Evolutionary conservation across 2,113 vertebrate species (phyloP).

Genomic region (Lonchura striata): DNA sequence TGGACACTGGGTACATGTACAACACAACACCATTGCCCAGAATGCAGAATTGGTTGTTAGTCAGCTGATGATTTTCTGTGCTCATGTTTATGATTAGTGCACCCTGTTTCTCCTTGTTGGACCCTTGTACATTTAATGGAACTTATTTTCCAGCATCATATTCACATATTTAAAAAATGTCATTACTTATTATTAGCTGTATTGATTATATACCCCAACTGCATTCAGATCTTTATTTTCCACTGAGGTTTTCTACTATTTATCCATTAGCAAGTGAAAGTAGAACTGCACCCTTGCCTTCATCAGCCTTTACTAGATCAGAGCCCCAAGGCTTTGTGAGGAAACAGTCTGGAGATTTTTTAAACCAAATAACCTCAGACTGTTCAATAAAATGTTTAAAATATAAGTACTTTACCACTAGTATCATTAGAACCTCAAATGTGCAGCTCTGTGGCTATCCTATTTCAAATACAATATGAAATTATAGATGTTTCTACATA

Average conservation of each 20-base stretch:
- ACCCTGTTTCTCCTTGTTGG: background rate
- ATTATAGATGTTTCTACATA: conserved; percentile 45
- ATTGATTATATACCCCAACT: conserved; percentile 23
- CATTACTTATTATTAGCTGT: conserved; percentile 33
- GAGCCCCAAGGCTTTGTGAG: conserved; percentile 16
- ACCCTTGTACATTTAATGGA: background rate
- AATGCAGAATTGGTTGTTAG: background rate
- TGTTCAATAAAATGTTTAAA: conserved; percentile 37
- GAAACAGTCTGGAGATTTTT: conserved; percentile 27
- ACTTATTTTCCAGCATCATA: background rate
- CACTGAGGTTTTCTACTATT: background rate
- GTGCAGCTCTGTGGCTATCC: background rate
- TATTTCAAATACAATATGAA: conserved; percentile 47
- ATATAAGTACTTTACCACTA: background rate
- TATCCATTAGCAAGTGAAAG: conserved; percentile 12
- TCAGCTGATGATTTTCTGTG: background rate
- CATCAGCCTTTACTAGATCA: conserved; percentile 34
- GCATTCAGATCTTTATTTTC: conserved; percentile 32
- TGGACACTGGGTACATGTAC: background rate
- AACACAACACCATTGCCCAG: background rate
- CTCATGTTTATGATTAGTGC: background rate
- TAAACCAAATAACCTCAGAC: conserved; percentile 39
- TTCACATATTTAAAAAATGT: conserved; percentile 10
- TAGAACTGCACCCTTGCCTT: background rate
- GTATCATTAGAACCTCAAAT: conserved; percentile 20